Base-by-base conservation (phyloP, 2,113 vertebrate species). In the Megaceryle maxima region DNA sequence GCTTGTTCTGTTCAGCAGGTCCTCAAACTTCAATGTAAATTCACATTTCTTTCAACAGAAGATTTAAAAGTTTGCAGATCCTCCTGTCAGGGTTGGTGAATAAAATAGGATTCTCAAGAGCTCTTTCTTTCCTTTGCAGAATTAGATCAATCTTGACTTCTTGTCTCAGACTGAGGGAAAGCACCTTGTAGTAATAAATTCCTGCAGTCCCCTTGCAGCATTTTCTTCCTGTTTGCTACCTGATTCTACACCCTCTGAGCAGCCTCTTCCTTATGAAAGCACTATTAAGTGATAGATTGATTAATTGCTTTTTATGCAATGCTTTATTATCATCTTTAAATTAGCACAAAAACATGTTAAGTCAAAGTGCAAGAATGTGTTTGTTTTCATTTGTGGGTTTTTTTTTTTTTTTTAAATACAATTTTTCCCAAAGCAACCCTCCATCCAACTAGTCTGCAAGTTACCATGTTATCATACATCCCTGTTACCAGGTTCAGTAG, bases 251-350 rank as follows among this genome's bases (percentile, higher is more conserved):
- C 4, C 2, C 15, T 12, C 19, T 18, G 31, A 88, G 16, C 37
- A 51, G 6, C 29, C 26, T 73, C 57, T 80, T 50, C n/a, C 35
- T 22, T 57, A 17, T 2, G 8, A 81, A 22, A 48, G 50, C 10
- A 44, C 18, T 78, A n/a, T 10, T 28, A 87, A 94, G 77, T 51
- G 7, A 87, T 3, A 68, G 53, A 56, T 41, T 2, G 12, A 76
- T 16, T 84, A 8, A 57, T 4, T 2, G 1, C 20, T 74, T 87
- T 57, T 48, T 68, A 78, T 5, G 43, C 24, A 82, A 21, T 22
- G 20, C 35, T 90, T 95, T 96, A 93, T 91, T 94, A 25, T 41
- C 21, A 70, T 60, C 43, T 78, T 94, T 85, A 93, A 91, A 85
- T 87, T 74, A 78, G 9, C 37, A 82, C 20, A 82, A 70, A 11